A percentile compares a stretch with the other conserved stretches of the same genome.
These are phyloP conservation scores for Verasper variegatus DNA, from an alignment of 2,113 vertebrate genomes.

Conservation along the genomic window DNA sequence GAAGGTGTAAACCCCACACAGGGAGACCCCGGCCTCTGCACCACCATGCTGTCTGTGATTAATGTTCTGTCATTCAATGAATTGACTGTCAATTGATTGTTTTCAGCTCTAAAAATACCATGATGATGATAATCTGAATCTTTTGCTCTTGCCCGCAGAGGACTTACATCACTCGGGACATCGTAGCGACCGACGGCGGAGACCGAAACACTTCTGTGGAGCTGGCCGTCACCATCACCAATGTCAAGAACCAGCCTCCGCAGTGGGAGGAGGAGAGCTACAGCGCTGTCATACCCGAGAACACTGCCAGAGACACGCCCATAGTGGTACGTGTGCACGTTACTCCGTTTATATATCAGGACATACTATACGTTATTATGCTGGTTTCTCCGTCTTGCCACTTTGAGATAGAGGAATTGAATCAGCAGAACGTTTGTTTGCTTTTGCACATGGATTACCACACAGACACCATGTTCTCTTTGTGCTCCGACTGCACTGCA, in stretches of 20 bases:
- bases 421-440: slow-evolving; percentile 18
- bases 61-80: too few relatives aligned
- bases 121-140: neutral
- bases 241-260: slow-evolving; percentile 89
- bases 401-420: slow-evolving; percentile 14
- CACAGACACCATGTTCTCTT: slow-evolving; percentile 18
- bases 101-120: neutral
- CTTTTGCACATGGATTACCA: neutral
- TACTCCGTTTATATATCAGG: neutral
- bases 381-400: neutral
- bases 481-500: slow-evolving; percentile 24
- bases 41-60: too few relatives aligned
- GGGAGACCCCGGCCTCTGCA: neutral
- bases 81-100: too few relatives aligned
- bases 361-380: neutral
- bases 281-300: slow-evolving; percentile 86
- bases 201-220: slow-evolving; percentile 87
- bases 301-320: slow-evolving; percentile 82
- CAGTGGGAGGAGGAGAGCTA: slow-evolving; percentile 88
- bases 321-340: slow-evolving; percentile 74
- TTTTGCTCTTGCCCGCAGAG: slow-evolving; percentile 65
- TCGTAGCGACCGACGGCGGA: slow-evolving; percentile 86
- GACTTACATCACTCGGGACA: slow-evolving; percentile 82
- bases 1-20: too few relatives aligned
- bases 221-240: slow-evolving; percentile 86